phyloP scores from a whole-genome alignment of 2,888 invertebrate genomes.

The Aspidapion aeneum region DNA sequence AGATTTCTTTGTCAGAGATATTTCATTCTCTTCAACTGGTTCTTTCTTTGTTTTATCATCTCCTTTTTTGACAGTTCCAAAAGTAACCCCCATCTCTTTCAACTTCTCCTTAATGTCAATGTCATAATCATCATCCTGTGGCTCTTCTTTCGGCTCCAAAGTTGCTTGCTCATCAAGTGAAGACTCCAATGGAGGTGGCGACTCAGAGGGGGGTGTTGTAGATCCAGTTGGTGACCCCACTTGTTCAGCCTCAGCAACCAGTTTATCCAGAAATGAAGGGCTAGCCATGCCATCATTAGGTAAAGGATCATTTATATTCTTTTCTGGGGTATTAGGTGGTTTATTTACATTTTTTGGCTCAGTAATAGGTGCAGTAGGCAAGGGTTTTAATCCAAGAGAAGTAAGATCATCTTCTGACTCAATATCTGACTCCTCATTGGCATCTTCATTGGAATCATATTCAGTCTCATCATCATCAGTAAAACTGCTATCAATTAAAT shows the following conservation, averaged over 20 bases:
- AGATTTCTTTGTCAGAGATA: slow-evolving; percentile 62
- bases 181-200: neutral
- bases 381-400: slow-evolving; percentile 27
- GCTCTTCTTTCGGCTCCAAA: slow-evolving; percentile 29
- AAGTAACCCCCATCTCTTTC: slow-evolving; percentile 58
- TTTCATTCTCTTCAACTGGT: slow-evolving; percentile 68
- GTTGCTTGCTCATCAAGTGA: slow-evolving; percentile 1
- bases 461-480: slow-evolving; percentile 45
- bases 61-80: slow-evolving; percentile 48
- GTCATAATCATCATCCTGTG: slow-evolving; percentile 47
- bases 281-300: slow-evolving; percentile 44
- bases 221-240: slow-evolving; percentile 21
- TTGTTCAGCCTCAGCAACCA: slow-evolving; percentile 38
- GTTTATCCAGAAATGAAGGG: slow-evolving; percentile 43
- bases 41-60: slow-evolving; percentile 46
- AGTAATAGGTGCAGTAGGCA: neutral
- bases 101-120: slow-evolving; percentile 60
- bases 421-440: slow-evolving; percentile 41
- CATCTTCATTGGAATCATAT: slow-evolving; percentile 36
- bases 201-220: neutral
- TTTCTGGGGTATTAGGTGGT: slow-evolving; percentile 19
- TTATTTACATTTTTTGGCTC: slow-evolving; percentile 4
- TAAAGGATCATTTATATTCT: slow-evolving; percentile 36
- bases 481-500: slow-evolving; percentile 31
- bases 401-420: slow-evolving; percentile 47